A percentile compares a stretch with the other conserved stretches of the same genome.
Conservation (phyloP, 2,888 invertebrate genomes). For the Bhutanitis thaidina region DNA sequence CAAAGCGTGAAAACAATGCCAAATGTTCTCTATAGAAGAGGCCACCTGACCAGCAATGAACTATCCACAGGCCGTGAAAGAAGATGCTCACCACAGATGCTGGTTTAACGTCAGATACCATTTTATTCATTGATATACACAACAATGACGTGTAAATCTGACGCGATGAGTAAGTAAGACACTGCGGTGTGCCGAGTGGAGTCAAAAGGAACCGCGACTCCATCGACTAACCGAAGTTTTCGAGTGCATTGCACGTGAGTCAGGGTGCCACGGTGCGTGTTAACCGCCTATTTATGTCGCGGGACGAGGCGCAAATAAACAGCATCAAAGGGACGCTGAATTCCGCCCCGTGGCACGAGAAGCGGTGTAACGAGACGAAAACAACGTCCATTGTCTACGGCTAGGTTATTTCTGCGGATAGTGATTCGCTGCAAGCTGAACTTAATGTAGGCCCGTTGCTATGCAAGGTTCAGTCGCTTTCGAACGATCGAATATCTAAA, state of each 20-base stretch:
- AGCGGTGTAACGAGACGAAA: conserved; percentile 59
- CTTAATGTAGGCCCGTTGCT: conserved; percentile 21
- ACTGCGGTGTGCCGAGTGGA: too few relatives aligned
- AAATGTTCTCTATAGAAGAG: too few relatives aligned
- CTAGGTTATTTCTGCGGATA: conserved; percentile 75
- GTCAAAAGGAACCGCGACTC: too few relatives aligned
- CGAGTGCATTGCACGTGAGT: conserved; percentile 56
- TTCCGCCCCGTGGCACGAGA: conserved; percentile 52
- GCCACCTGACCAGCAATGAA: too few relatives aligned
- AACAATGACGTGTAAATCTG: too few relatives aligned
- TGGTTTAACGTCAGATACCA: too few relatives aligned
- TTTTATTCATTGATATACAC: too few relatives aligned
- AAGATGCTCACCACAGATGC: too few relatives aligned
- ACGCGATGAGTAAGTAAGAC: too few relatives aligned
- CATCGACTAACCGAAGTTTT: conserved; percentile 35
- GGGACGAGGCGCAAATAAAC: conserved; percentile 77
- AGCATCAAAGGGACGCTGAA: conserved; percentile 75
- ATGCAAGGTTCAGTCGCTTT: conserved; percentile 10
- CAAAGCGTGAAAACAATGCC: too few relatives aligned
- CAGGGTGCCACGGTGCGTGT: conserved; percentile 70
- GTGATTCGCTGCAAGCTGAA: conserved; percentile 38
- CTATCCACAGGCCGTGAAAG: too few relatives aligned
- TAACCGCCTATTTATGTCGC: conserved; percentile 78
- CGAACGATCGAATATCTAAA: too few relatives aligned
- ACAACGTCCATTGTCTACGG: conserved; percentile 74